Base-by-base conservation (phyloP, 2,888 invertebrate species). In the Lasioglossum morio region DNA sequence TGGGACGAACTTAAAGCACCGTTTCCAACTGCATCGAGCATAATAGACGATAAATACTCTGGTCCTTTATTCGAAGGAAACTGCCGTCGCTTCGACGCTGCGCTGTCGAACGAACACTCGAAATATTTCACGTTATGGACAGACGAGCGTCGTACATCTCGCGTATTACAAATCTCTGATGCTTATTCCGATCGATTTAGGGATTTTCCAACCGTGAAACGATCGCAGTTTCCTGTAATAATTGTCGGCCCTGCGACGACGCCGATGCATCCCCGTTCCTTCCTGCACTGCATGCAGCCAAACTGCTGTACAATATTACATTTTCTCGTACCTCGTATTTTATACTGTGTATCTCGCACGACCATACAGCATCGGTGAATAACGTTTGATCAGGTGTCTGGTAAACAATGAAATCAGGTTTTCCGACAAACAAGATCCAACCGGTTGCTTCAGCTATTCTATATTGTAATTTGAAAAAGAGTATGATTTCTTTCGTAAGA, bases 51-150 rank as follows among this genome's bases (percentile, higher is more conserved):
- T 75, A 63, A 74, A 82, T 82, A 72, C 27, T 43, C 79, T 66
- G 27, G 34, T 48, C 75, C 75, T 85, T 83, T 37, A 76, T 79
- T 40, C 72, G 57, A 66, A 23, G 57, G 48, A 43, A 74, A 84
- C 74, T 78, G 72, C 72, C 78, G 74, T 82, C 84, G 78, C 60
- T 72, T 27, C 34, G 60, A 63, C 27, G 34, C 57, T 23, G 37
- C 27, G 53, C 34, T 79, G 79, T 75, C 75, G 78, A 85, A 72
- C 53, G 66, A 46, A 57, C 34, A 30, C 66, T n/a, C 72, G 72
- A 79, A 66, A 79, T 79, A 76, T 79, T 85, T 83, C 72, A 30
- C 66, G 79, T 85, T 85, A 79, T n/a, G 48, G 48, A n/a, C 74
- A 72, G 57, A 74, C 27, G 78, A 78, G 16, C 14, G 30, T 69